Evolutionary conservation across 2,113 vertebrate genomes (phyloP).

Genomic region (Triplophysa dalaica): DNA sequence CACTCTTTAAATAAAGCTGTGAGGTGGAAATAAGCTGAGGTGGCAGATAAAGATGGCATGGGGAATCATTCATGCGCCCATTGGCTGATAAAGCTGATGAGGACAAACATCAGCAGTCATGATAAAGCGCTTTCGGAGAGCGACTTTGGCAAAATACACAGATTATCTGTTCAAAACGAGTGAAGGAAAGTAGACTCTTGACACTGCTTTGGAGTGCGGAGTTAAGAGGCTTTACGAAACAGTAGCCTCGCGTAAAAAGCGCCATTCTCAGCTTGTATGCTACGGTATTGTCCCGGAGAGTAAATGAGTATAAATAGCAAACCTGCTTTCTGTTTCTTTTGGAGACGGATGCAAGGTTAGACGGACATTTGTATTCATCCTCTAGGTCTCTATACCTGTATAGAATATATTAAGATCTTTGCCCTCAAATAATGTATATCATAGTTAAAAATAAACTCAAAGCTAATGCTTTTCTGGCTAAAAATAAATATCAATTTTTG

Average conservation of each 20-base stretch:
- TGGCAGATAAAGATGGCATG: constrained; percentile 61
- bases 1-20: constrained; percentile 58
- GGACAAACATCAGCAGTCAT: constrained; percentile 53
- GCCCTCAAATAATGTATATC: not conserved
- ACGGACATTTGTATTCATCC: constrained; percentile 41
- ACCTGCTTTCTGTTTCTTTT: not conserved
- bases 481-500: no score
- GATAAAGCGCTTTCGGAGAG: constrained; percentile 10
- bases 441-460: constrained; percentile 16
- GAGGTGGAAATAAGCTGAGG: constrained; percentile 60
- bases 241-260: not conserved
- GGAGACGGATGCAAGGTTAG: constrained; percentile 15
- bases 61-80: constrained; percentile 59
- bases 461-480: no score
- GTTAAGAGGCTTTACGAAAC: constrained; percentile 9
- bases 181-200: constrained; percentile 14
- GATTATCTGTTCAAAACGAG: constrained; percentile 27
- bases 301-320: constrained; percentile 10
- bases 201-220: not conserved
- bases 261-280: constrained; percentile 4
- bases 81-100: constrained; percentile 60
- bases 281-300: not conserved
- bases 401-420: not conserved
- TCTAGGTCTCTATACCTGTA: constrained; percentile 27
- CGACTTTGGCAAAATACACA: constrained; percentile 12